These are phyloP conservation scores for Hippocampus guttulatus DNA, from an alignment of 2,113 vertebrate species.

Conservation along the genomic window DNA sequence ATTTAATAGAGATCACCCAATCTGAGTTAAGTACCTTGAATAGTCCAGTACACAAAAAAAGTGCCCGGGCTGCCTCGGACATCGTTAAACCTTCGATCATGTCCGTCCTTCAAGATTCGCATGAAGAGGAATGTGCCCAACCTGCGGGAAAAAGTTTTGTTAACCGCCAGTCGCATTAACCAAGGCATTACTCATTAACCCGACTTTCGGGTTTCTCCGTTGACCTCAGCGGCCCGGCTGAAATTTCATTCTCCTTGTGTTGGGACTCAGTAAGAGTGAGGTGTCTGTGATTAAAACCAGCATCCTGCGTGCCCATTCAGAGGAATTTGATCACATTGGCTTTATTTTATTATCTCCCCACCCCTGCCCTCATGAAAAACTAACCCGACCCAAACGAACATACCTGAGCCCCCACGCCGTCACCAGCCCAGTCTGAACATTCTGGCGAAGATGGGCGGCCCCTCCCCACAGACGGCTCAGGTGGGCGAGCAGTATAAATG, in stretches of 20 bases:
- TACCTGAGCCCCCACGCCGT: conserved; percentile 77
- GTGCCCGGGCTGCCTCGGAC: conserved; percentile 71
- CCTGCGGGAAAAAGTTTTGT: conserved; percentile 51
- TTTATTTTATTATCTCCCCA: neutral
- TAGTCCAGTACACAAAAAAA: conserved; percentile 78
- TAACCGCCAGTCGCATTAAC: conserved; percentile 57
- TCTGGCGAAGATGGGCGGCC: conserved; percentile 65
- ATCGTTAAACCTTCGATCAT: conserved; percentile 73
- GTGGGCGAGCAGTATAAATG: conserved; percentile 75
- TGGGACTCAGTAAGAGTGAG: neutral
- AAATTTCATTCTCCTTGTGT: neutral
- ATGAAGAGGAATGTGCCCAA: conserved; percentile 76
- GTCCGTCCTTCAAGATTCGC: conserved; percentile 75
- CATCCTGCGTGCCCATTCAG: neutral
- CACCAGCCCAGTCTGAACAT: conserved; percentile 73
- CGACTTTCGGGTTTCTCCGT: conserved; percentile 33
- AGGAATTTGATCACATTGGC: neutral
- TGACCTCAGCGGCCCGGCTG: conserved; percentile 26
- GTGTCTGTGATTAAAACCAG: neutral
- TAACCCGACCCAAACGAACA: neutral
- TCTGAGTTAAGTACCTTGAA: conserved; percentile 69
- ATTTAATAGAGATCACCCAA: neutral
- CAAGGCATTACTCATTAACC: conserved; percentile 69
- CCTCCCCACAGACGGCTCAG: conserved; percentile 75
- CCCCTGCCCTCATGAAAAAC: neutral